Evolutionary conservation across 2,113 vertebrate genomes (phyloP), one percentile per base, ranked within the genome.

Genomic region (Scopus umbretta): DNA sequence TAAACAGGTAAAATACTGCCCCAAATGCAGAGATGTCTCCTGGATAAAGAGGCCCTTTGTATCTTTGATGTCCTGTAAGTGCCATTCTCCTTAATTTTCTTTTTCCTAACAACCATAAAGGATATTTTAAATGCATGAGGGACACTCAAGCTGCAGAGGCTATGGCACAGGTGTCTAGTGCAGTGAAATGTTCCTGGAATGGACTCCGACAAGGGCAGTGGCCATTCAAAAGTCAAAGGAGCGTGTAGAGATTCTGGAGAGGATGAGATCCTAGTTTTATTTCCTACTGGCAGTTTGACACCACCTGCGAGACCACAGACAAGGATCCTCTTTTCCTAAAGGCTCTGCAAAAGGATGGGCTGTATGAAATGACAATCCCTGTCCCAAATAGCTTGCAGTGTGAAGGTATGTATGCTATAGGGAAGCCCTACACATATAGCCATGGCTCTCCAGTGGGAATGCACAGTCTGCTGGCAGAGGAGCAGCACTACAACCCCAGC

Each of bases 21-120:
- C 80, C 83, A 76, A 94, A 93, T 91, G 70, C 59, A 88, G 63
- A 95, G 84, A 61, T 86, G 76, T 86, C 91, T 95, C 58, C 49
- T 49, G 42, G 74, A 95, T 94, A 92, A 96, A 94, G 86, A 94
- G 86, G 75, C 80, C 94, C 82, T 96, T 94, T 95, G 84, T 95
- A 92, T 86, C 95, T 88, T 90, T 96, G 90, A 97, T 84, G 65
- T 86, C 72, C 95, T 94, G 29, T 90, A 92, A 97, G 89, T 95
- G 90, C 84, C 84, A 91, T 91, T 96, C 75, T 90, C 75, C 89
- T 95, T 93, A 72, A 96, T 96, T 93, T 94, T 94, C 72, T 86
- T 52, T 83, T 95, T 72, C 80, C 85, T 92, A 92, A 94, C 74
- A 86, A 65, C 53, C 95, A 91, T 95, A 95, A 87, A 94, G 78